A percentile compares a stretch with the other conserved stretches of the same genome.
phyloP scores from a whole-genome alignment of 2,113 vertebrate species.

The Plecturocebus donacophilus region DNA sequence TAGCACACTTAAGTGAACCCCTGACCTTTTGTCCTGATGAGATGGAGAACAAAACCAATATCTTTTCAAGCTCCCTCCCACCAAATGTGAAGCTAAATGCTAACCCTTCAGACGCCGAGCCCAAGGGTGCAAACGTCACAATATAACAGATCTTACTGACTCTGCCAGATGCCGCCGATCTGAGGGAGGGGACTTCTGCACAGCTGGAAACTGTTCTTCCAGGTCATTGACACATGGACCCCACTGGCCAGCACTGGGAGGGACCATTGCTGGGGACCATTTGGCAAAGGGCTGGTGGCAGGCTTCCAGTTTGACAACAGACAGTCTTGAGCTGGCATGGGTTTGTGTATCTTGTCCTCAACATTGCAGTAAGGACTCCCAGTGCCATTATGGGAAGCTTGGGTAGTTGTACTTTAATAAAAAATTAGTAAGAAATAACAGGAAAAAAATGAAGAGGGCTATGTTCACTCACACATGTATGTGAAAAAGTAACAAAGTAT shows the following conservation, averaged over 20 bases:
- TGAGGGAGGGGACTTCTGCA: background rate
- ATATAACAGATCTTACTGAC: background rate
- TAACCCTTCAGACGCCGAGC: background rate
- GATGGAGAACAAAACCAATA: background rate
- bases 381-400: background rate
- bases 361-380: fast-evolving
- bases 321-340: background rate
- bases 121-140: background rate
- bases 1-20: background rate
- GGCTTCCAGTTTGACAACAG: background rate
- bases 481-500: background rate
- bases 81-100: background rate
- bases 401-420: background rate
- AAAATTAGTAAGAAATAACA: background rate
- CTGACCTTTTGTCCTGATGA: background rate
- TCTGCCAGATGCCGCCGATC: background rate
- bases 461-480: background rate
- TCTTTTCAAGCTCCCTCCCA: background rate
- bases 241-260: background rate
- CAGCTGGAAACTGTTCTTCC: background rate
- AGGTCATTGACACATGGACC: background rate
- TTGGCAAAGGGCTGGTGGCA: background rate
- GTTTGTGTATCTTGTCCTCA: too few species aligned
- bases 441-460: background rate
- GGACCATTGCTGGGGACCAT: background rate